Percentiles rank a stretch among this genome's conserved stretches.
These are phyloP conservation scores for Lycocorax pyrrhopterus DNA, from an alignment of 2,113 vertebrate species.

Conservation along the genomic window DNA sequence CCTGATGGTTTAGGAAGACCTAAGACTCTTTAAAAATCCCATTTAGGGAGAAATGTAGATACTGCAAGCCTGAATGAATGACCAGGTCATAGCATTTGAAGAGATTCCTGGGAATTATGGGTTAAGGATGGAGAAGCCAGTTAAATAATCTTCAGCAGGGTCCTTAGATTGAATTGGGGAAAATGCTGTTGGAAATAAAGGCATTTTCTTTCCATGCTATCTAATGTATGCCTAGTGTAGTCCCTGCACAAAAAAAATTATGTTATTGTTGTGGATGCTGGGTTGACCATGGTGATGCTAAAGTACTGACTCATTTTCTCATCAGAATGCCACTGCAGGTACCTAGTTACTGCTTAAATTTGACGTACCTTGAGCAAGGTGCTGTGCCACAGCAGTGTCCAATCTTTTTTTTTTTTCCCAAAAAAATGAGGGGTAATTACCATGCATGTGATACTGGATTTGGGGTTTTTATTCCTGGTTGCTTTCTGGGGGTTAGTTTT, in stretches of 20 bases:
- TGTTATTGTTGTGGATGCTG: not conserved
- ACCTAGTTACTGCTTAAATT: not conserved
- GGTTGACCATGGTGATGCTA: not conserved
- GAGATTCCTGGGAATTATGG: not conserved
- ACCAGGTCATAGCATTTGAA: not conserved
- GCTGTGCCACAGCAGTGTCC: not conserved
- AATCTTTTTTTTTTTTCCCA: not conserved
- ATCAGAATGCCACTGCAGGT: not conserved
- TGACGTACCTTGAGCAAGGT: not conserved
- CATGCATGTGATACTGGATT: not conserved
- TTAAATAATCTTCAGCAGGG: not conserved
- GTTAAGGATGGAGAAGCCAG: not conserved
- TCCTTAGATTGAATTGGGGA: not conserved
- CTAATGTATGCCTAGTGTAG: not conserved
- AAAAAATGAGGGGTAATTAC: not conserved
- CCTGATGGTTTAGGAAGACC: not conserved
- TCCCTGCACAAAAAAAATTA: not conserved
- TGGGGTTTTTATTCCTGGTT: accelerated
- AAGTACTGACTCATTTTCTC: not conserved
- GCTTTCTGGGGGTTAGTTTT: not conserved
- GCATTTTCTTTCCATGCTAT: not conserved
- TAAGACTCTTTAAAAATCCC: not conserved
- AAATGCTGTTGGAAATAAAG: not conserved
- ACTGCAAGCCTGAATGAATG: not conserved
- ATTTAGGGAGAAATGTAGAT: not conserved